Evolutionary conservation across 2,113 vertebrate species (phyloP).

Genomic region (Eulemur macaco): DNA sequence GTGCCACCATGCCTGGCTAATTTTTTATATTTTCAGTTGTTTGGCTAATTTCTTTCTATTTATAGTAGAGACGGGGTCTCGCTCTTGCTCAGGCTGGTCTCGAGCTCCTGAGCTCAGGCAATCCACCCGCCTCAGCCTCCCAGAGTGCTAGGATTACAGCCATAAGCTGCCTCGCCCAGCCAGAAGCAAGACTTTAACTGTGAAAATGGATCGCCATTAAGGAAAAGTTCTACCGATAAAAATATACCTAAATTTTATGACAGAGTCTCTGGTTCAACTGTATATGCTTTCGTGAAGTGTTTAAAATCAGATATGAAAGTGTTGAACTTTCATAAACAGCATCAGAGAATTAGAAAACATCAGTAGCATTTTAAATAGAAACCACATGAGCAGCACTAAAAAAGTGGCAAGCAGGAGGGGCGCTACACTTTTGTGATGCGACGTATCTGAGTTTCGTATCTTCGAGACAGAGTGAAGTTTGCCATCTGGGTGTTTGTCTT

Average conservation of each 20-base stretch:
- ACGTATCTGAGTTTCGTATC: neutral
- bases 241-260: neutral
- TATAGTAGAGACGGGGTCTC: too few relatives aligned
- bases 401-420: neutral
- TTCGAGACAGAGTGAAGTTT: neutral
- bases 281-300: neutral
- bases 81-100: too few relatives aligned
- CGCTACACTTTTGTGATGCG: neutral
- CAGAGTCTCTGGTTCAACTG: neutral
- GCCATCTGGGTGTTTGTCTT: neutral
- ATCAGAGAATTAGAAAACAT: neutral
- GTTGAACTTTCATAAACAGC: neutral
- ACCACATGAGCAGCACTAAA: neutral
- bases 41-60: too few relatives aligned
- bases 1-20: too few relatives aligned
- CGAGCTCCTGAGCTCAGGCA: too few relatives aligned
- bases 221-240: slow-evolving; percentile 32
- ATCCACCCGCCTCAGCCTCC: too few relatives aligned
- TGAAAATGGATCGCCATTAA: neutral
- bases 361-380: neutral
- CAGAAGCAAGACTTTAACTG: neutral
- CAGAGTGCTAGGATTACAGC: too few relatives aligned
- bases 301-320: slow-evolving; percentile 6
- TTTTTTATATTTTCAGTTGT: too few relatives aligned
- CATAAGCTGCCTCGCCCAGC: too few relatives aligned